Evolutionary conservation across 2,113 vertebrate genomes (phyloP), one percentile per base, ranked within the genome.

Genomic region (Dicentrarchus labrax): DNA sequence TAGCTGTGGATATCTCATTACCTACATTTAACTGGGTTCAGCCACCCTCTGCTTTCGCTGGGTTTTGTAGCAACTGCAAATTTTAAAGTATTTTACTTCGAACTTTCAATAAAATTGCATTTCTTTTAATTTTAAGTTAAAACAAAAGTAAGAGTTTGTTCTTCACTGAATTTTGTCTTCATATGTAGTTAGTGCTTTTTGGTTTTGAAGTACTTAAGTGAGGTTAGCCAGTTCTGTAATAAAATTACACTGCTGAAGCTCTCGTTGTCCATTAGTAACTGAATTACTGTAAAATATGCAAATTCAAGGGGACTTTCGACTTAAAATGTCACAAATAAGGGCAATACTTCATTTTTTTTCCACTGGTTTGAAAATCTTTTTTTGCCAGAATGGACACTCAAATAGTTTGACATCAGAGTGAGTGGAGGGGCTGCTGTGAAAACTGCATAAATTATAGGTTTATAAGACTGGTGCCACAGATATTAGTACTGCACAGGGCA

Each of bases 271-370:
- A 71, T 85, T 77, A 71, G 59, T 3, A 9, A 5, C 53, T 41
- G 19, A 72, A 60, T 62, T 41, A 47, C 24, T 64, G 50, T 9
- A 54, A n/a, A 45, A 66, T 66, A 9, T 61, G 50, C 54, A 51
- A 6, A 50, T 1, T 72, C 6, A 70, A 53, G 17, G 17, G 45
- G 41, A 67, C 48, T 7, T 68, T 16, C 6, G 1, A 30, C 50
- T 61, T 65, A 39, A 39, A 64, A 84, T 72, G 24, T 84, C 24
- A 72, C 47, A 70, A 61, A 65, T 68, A 54, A 75, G 65, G 12
- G 24, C 10, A 65, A 45, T 16, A 47, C 6, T n/a, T 64, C 43
- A 8, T 69, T 48, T 30, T 48, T 30, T 15, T 30, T 30, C 30
- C 30, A 30, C 30, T 30, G 30, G 30, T 30, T 30, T 30, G 3